Conservation (phyloP, 2,888 invertebrate genomes). For the Zootermopsis nevadensis region DNA sequence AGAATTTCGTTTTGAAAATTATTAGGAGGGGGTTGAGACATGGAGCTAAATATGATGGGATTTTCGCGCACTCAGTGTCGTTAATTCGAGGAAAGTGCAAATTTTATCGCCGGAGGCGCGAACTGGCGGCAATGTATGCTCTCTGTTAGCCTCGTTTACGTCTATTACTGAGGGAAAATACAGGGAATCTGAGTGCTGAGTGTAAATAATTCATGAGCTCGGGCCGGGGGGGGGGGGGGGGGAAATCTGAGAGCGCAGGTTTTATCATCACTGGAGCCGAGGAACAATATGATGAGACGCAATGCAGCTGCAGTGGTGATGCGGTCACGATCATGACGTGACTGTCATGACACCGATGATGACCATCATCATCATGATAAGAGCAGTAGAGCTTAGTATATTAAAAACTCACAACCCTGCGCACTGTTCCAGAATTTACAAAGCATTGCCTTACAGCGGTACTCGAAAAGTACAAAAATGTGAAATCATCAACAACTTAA, state of each 20-base stretch:
- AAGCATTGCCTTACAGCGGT: background rate
- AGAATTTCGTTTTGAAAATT: constrained; percentile 53
- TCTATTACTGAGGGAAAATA: constrained; percentile 43
- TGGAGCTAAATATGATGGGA: constrained; percentile 53
- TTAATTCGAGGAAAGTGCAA: constrained; percentile 54
- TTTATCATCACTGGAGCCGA: background rate
- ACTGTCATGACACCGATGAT: too few relatives aligned
- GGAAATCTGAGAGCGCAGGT: constrained; percentile 3
- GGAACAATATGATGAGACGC: too few relatives aligned
- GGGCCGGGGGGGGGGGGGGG: constrained; percentile 15
- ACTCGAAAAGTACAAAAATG: background rate
- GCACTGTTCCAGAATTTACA: too few relatives aligned
- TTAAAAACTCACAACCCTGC: too few relatives aligned
- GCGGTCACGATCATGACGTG: too few relatives aligned
- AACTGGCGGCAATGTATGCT: constrained; percentile 44
- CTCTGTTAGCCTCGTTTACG: constrained; percentile 49
- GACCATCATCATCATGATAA: too few relatives aligned
- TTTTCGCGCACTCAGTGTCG: constrained; percentile 51
- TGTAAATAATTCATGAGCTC: constrained; percentile 51
- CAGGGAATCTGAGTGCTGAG: constrained; percentile 39
- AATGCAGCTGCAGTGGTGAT: too few relatives aligned
- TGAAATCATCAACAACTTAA: constrained; percentile 1
- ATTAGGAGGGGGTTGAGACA: constrained; percentile 43
- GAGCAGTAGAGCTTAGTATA: too few relatives aligned
- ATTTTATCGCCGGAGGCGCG: constrained; percentile 53